Evolutionary conservation across 1,140 invertebrate species (phyloP).

Genomic region (Bursaphelenchus mucronatus): DNA sequence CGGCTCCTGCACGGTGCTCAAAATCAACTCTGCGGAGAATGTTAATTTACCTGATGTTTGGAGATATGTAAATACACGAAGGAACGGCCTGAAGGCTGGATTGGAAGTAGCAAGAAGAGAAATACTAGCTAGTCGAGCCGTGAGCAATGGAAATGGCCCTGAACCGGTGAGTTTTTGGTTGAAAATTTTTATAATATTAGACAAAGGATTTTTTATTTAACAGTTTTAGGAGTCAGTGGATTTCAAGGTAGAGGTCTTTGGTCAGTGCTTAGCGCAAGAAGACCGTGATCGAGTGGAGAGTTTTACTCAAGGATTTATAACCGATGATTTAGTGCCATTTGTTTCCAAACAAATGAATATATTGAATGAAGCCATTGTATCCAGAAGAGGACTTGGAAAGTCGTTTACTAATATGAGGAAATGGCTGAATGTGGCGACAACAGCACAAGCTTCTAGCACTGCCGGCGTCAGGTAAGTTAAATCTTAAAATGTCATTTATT

Average conservation of each 20-base stretch:
- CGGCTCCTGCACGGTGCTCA: constrained; percentile 36
- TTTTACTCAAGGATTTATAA: constrained; percentile 38
- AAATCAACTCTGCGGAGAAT: constrained; percentile 39
- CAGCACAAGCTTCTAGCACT: constrained; percentile 12
- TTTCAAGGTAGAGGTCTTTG: background rate
- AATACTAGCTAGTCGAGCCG: constrained; percentile 3
- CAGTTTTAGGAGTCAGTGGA: too few species aligned
- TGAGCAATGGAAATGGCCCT: background rate
- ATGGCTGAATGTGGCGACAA: constrained; percentile 36
- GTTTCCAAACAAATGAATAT: constrained; percentile 32
- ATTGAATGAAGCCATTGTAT: constrained; percentile 31
- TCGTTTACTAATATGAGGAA: constrained; percentile 38
- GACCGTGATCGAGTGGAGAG: constrained; percentile 33
- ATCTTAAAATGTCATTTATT: constrained; percentile 7
- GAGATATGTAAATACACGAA: constrained; percentile 26
- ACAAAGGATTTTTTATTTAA: too few species aligned
- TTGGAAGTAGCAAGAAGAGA: constrained; percentile 36
- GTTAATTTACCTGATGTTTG: constrained; percentile 45
- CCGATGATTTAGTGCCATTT: constrained; percentile 41
- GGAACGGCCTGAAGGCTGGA: constrained; percentile 35
- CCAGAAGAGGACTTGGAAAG: constrained; percentile 36
- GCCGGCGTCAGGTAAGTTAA: constrained; percentile 18
- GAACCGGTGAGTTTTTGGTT: background rate
- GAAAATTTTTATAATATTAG: too few species aligned
- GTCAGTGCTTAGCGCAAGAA: constrained; percentile 33